These are phyloP conservation scores for Neodiprion fabricii DNA, from an alignment of 1,140 invertebrate genomes.

Conservation along the genomic window DNA sequence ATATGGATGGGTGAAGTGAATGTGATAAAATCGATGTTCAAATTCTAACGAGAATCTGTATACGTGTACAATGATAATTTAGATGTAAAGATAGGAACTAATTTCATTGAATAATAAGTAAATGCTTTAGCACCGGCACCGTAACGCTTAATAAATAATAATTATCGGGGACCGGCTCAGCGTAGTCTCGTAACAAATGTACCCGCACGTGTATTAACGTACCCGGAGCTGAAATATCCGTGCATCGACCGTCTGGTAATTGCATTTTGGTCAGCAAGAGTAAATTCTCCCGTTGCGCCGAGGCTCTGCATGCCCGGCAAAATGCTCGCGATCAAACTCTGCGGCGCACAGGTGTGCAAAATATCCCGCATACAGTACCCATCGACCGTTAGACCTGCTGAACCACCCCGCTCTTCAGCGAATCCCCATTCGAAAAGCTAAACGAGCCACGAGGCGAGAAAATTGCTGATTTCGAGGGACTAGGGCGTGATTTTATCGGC, in stretches of 20 bases:
- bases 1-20: no score
- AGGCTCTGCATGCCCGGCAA: background rate
- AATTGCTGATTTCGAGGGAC: no score
- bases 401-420: no score
- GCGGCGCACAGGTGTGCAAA: constrained; percentile 1
- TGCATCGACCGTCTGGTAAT: constrained; percentile 1
- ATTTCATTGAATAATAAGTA: no score
- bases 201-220: background rate
- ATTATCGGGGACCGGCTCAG: constrained; percentile 1
- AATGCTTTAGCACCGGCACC: background rate
- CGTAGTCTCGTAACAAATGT: constrained; percentile 1
- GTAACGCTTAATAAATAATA: constrained; percentile 1
- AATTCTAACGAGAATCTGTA: no score
- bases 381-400: no score
- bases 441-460: no score
- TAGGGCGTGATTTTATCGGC: no score
- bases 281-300: background rate
- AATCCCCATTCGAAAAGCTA: no score
- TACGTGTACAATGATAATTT: no score
- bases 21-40: no score
- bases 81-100: no score
- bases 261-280: constrained; percentile 7
- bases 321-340: background rate
- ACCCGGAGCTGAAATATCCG: background rate
- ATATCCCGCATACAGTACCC: background rate